Evolutionary conservation across 2,888 invertebrate genomes (phyloP), one percentile per base, ranked within the genome.

Genomic region (Corythucha ciliata): DNA sequence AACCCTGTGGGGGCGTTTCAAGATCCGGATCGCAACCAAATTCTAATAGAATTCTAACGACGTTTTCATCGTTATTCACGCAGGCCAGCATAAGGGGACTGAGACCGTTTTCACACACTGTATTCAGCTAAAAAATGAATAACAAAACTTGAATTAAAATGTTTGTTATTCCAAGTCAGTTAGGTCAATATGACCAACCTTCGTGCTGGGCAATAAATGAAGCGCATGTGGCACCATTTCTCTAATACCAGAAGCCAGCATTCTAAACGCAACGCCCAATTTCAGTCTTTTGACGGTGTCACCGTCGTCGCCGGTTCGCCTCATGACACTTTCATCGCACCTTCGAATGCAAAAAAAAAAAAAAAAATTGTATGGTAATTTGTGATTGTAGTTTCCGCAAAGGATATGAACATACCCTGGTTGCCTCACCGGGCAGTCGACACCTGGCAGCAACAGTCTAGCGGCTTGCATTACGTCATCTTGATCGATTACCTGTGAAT

Each of bases 401-500:
- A n/a, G n/a, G n/a, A n/a, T n/a, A n/a, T n/a, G n/a, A n/a, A n/a
- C n/a, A n/a, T 58, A 77, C 79, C 81, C 81, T 61, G 85, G 74
- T 2, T 83, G 77, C 37, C 90, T 69, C 1, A 87, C 81, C 12
- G 91, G 90, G 66, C 88, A 90, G 69, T 91, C 91, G 0, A 90
- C 87, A 18, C 89, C 88, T 2, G 91, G 91, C 48, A 92, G 70
- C 34, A 92, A 72, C 39, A 92, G 68, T 5, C 90, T 69, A 0
- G 91, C 90, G 0, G 91, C 87, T 70, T 91, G 91, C 76, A 84
- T 77, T 24, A 91, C 80, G 66, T 91, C 91, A 65, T 90, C 89
- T 42, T 82, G 80, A 67, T 87, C 90, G 44, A 86, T 78, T 55
- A 81, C 77, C 21, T 79, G 75, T 2, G 87, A 82, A 55, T 82